Evolutionary conservation across 2,888 invertebrate species (phyloP).

Genomic region (Heliconius hortense): DNA sequence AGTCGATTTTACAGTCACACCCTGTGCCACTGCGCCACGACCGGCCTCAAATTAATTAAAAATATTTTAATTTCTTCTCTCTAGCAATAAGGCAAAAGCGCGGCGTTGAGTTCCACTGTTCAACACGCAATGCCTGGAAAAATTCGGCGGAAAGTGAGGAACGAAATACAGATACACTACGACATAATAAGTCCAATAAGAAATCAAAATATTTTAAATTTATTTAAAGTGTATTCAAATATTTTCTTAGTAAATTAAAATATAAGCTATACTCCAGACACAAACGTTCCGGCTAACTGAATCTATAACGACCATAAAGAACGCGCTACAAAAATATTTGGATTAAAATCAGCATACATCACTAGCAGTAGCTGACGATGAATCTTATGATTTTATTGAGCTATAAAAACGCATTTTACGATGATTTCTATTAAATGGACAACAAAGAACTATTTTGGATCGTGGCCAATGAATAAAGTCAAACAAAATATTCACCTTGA

Average conservation of each 20-base stretch:
- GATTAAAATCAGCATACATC: background rate
- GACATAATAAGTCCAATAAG: background rate
- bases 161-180: background rate
- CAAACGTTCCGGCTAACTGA: background rate
- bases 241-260: background rate
- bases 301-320: background rate
- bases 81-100: too few relatives aligned
- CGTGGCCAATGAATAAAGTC: slow-evolving; percentile 31
- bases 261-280: background rate
- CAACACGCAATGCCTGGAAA: too few relatives aligned
- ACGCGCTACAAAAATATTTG: slow-evolving; percentile 12
- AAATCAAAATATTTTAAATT: background rate
- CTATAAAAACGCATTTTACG: slow-evolving; percentile 30
- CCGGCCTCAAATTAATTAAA: too few relatives aligned
- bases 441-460: slow-evolving; percentile 34
- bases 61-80: background rate
- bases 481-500: slow-evolving; percentile 32
- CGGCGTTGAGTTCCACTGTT: too few relatives aligned
- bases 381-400: slow-evolving; percentile 23
- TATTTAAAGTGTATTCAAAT: background rate
- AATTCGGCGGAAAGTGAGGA: too few relatives aligned
- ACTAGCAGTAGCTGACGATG: background rate
- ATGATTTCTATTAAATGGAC: slow-evolving; percentile 26
- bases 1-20: too few relatives aligned
- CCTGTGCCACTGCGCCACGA: too few relatives aligned